phyloP scores from a whole-genome alignment of 2,113 vertebrate species.

The Ameiurus melas region DNA sequence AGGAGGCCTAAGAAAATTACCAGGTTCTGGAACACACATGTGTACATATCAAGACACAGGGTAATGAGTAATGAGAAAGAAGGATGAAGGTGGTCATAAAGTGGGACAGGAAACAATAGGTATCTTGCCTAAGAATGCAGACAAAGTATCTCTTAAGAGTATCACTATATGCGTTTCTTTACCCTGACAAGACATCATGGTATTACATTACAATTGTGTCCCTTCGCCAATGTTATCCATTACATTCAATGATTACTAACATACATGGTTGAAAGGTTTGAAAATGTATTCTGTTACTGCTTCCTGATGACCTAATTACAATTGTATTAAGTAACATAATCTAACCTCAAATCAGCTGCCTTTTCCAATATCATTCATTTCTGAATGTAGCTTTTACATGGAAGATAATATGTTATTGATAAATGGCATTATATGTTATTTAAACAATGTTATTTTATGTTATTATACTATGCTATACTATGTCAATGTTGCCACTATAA shows the following conservation, averaged over 20 bases:
- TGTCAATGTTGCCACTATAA: not conserved
- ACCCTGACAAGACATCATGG: not conserved
- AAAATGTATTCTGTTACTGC: slow-evolving; percentile 30
- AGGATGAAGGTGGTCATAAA: not conserved
- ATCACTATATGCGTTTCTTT: slow-evolving; percentile 7
- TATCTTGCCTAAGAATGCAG: slow-evolving; percentile 4
- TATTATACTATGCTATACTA: not conserved
- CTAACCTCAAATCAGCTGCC: not conserved
- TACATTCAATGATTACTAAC: slow-evolving; percentile 12
- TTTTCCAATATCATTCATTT: not conserved
- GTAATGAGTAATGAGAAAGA: not conserved
- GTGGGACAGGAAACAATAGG: slow-evolving; percentile 1
- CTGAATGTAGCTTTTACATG: too few species aligned
- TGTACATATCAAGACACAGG: not conserved
- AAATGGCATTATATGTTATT: too few species aligned
- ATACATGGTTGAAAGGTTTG: slow-evolving; percentile 2
- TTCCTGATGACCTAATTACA: slow-evolving; percentile 15
- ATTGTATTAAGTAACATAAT: slow-evolving; percentile 1
- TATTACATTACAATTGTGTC: not conserved
- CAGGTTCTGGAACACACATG: slow-evolving; percentile 78
- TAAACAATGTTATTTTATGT: too few species aligned
- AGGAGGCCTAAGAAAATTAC: slow-evolving; percentile 95
- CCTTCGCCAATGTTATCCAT: slow-evolving; percentile 11
- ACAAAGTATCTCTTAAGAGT: slow-evolving; percentile 7
- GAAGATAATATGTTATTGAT: too few species aligned